phyloP scores from a whole-genome alignment of 37 sponge, comb jelly and placozoan species.

The Aphrocallistes beatrix region DNA sequence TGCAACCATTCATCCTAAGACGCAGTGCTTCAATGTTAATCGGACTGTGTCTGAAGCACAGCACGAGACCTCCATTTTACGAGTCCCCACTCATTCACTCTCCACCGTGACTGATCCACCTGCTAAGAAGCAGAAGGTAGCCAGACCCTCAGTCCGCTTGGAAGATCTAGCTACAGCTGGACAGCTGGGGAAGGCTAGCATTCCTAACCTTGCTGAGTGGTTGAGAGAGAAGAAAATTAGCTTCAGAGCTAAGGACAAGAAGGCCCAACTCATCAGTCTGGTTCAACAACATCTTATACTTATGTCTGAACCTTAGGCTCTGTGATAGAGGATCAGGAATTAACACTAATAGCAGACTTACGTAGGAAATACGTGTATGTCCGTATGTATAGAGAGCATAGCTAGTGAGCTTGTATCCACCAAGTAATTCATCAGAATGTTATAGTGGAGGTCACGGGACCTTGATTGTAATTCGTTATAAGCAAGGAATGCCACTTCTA shows the following conservation, averaged over 20 bases:
- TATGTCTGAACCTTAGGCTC: background rate
- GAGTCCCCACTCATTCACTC: too few species aligned
- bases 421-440: too few species aligned
- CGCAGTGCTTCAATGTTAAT: too few species aligned
- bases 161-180: background rate
- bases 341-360: background rate
- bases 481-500: too few species aligned
- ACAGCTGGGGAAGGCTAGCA: slow-evolving; percentile 17
- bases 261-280: background rate
- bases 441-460: too few species aligned
- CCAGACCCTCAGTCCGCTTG: background rate
- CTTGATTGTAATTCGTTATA: too few species aligned
- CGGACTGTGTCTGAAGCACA: too few species aligned
- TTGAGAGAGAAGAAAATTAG: background rate
- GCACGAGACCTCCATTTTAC: too few species aligned
- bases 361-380: too few species aligned
- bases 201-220: background rate
- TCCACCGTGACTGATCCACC: background rate
- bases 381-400: too few species aligned
- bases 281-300: background rate
- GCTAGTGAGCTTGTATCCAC: too few species aligned
- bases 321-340: background rate
- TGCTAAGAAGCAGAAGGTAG: background rate
- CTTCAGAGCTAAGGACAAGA: background rate
- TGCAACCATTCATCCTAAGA: too few species aligned